Conservation (phyloP, 2,113 vertebrate species). For the Petroica traversi region DNA sequence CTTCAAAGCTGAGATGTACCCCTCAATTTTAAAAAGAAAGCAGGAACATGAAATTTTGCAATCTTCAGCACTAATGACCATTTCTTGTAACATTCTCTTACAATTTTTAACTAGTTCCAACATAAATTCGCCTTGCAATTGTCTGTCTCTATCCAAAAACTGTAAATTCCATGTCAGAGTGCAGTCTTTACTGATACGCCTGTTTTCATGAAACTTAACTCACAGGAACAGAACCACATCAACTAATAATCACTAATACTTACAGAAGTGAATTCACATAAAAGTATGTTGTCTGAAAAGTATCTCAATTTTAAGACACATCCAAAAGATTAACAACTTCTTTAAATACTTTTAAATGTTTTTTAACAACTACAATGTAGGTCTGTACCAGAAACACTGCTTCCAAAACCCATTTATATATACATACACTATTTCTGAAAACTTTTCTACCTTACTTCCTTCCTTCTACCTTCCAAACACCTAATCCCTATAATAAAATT, state of each 20-base stretch:
- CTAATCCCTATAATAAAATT: not conserved
- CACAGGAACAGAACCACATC: not conserved
- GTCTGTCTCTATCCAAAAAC: not conserved
- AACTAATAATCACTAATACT: not conserved
- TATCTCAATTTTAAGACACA: not conserved
- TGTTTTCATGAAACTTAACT: not conserved
- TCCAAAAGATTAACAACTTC: not conserved
- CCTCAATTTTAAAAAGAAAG: not conserved
- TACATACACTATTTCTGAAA: not conserved
- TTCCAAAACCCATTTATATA: not conserved
- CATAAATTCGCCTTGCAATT: not conserved
- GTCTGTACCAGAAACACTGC: not conserved
- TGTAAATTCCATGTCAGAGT: not conserved
- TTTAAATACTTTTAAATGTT: not conserved
- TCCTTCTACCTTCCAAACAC: not conserved
- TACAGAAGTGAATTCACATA: not conserved
- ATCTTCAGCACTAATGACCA: not conserved
- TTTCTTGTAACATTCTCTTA: not conserved
- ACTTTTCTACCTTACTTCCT: not conserved
- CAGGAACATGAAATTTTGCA: not conserved
- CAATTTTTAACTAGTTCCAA: not conserved
- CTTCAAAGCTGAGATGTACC: not conserved
- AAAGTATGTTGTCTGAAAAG: not conserved
- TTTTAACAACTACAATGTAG: not conserved
- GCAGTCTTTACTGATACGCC: not conserved